phyloP scores from a whole-genome alignment of 2,888 invertebrate genomes.

The Drosophila borealis region DNA sequence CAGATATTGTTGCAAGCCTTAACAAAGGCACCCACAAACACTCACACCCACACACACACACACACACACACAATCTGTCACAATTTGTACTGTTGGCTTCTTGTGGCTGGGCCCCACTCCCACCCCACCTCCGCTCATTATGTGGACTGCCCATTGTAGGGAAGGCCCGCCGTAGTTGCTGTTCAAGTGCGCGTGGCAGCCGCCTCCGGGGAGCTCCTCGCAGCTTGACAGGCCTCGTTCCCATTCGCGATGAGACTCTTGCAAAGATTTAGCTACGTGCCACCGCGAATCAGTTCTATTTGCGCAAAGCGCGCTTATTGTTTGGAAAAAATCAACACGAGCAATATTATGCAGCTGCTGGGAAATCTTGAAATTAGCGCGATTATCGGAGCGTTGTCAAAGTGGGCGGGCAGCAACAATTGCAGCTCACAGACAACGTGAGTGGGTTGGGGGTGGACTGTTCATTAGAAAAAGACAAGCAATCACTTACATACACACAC shows the following conservation, averaged over 20 bases:
- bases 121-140: constrained; percentile 34
- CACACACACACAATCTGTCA: constrained; percentile 23
- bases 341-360: constrained; percentile 70
- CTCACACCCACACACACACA: constrained; percentile 9
- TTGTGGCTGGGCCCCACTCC: constrained; percentile 25
- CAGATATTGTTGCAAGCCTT: constrained; percentile 33
- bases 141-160: constrained; percentile 51
- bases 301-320: constrained; percentile 79
- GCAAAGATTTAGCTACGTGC: constrained; percentile 46
- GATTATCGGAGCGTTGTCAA: constrained; percentile 82
- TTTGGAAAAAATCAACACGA: constrained; percentile 73
- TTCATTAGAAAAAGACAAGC: constrained; percentile 74
- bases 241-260: constrained; percentile 19
- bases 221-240: constrained; percentile 49
- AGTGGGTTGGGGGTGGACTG: constrained; percentile 23
- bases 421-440: constrained; percentile 31
- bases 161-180: constrained; percentile 35
- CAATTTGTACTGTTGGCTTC: constrained; percentile 53
- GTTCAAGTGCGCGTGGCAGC: constrained; percentile 69
- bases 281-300: constrained; percentile 60
- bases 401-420: constrained; percentile 67
- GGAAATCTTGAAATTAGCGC: constrained; percentile 85
- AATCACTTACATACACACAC: constrained; percentile 66
- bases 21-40: constrained; percentile 41
- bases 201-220: constrained; percentile 73